Base-by-base conservation (phyloP, 2,797 vertebrate species). In the Oreonectes daqikongensis region DNA sequence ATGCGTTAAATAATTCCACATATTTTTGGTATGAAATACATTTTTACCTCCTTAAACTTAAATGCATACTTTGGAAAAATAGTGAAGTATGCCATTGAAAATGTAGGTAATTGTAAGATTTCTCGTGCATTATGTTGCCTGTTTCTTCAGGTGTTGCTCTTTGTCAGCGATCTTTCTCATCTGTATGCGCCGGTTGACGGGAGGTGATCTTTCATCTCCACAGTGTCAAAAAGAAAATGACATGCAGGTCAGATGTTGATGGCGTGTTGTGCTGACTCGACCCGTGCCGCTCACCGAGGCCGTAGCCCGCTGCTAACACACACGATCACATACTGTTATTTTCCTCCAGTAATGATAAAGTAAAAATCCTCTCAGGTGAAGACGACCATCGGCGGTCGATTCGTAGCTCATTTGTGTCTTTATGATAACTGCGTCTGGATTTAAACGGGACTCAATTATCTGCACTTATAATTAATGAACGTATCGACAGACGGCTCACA, bases 261-360 rank as follows among this genome's bases (percentile, higher is more conserved):
- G 30, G 63, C 60, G 59, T 69, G 48, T 8, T 59, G 61, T 28
- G 40, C 69, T 40, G 69, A 78, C 69, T 48, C 59, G 52, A 81
- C 44, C 20, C 35, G 26, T 48, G 35, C 35, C 46, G 38, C 55
- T 60, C 40, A 5, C n/a, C 38, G 6, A 44, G 24, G 22, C 18
- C 11, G 6, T 32, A 60, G 60, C 69, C 69, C 28, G 35, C 9
- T 35, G 35, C 35, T 35, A 35, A 15, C 24, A 66, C 53, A 15
- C 1, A 32, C 53, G 1, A 22, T 61, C 69, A 30, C 26, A 48
- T 20, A 22, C 8, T 4, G 18, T 46, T 46, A 48, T 48, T 26
- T 67, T 30, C 18, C 42, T n/a, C 42, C 10, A 17, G 15, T 48
- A 48, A 48, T 48, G 48, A 32, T 17, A 5, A 48, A 46, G n/a